Evolutionary conservation across 2,113 vertebrate genomes (phyloP), one percentile per base, ranked within the genome.

Genomic region (Globicephala melas): DNA sequence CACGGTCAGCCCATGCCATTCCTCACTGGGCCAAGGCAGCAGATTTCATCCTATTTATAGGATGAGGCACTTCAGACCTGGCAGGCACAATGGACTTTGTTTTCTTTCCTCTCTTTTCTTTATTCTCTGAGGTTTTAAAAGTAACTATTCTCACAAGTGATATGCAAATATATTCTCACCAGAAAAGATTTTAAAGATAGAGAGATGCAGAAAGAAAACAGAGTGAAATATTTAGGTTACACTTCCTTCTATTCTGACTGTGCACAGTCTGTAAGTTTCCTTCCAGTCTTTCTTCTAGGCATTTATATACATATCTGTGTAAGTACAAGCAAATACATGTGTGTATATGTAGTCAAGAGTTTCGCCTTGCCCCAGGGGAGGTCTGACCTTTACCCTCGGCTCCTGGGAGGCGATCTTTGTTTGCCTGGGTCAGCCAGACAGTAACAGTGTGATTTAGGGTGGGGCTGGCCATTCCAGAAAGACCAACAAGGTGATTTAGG

Each of bases 1-100:
- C 20, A 4, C 0, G 58, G 94, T 94, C 95, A 91, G 47, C 44
- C 31, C 76, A 62, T 76, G 89, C 41, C 94, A 74, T 94, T 89
- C 67, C 33, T 53, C 15, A 15, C 8, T 0, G 6, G 87, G 77
- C 77, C 50, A 44, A 93, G 94, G 95, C 96, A 93, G 86, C 92
- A 73, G 79, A 93, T 74, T 83, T 71, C 28, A 18, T 68, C 68
- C 94, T 97, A 96, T 98, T 97, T 96, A 92, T 97, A 93, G 94
- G 79, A 25, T 1, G 12, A 31, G 13, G 44, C 18, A 17, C 5
- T 60, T 41, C 67, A 71, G 84, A 81, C 26, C 77, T 71, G 65
- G 58, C 4, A 6, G 63, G 36, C 67, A 77, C 28, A 84, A 41
- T 38, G 36, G 0, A 63, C n/a, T 81, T 26, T 81, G 25, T 74